phyloP scores from a whole-genome alignment of 2,888 invertebrate species.

The Sinodicranocentrus sp. region DNA sequence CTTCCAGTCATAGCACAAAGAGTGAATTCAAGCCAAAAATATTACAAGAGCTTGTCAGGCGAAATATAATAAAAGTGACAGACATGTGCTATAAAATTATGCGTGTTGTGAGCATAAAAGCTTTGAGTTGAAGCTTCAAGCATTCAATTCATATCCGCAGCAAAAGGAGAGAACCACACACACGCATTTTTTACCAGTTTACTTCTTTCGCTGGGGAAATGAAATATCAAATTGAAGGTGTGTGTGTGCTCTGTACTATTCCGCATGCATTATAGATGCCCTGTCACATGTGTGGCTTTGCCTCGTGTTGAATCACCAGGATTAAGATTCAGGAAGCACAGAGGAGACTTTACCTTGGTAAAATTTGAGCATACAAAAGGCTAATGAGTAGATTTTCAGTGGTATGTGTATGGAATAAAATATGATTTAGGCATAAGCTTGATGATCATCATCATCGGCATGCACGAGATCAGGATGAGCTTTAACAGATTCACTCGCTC shows the following conservation, averaged over 20 bases:
- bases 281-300: too few relatives aligned
- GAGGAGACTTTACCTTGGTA: conserved; percentile 7
- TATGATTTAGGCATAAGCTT: conserved; percentile 2
- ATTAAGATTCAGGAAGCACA: conserved; percentile 26
- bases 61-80: conserved; percentile 35
- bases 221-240: too few relatives aligned
- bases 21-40: neutral
- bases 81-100: conserved; percentile 39
- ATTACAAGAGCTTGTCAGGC: neutral
- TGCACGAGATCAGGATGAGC: neutral
- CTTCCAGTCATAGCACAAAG: neutral
- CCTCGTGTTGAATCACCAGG: neutral
- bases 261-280: too few relatives aligned
- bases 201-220: too few relatives aligned
- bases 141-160: too few relatives aligned
- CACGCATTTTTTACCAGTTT: neutral
- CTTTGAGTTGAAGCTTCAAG: too few relatives aligned
- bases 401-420: conserved; percentile 38
- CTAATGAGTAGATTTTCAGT: conserved; percentile 36
- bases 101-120: conserved; percentile 13
- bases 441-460: neutral
- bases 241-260: too few relatives aligned
- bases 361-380: conserved; percentile 2
- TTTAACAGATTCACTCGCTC: conserved; percentile 5
- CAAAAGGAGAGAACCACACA: neutral